phyloP scores from a whole-genome alignment of 1,140 invertebrate genomes.

The Heliconius melpomene region DNA sequence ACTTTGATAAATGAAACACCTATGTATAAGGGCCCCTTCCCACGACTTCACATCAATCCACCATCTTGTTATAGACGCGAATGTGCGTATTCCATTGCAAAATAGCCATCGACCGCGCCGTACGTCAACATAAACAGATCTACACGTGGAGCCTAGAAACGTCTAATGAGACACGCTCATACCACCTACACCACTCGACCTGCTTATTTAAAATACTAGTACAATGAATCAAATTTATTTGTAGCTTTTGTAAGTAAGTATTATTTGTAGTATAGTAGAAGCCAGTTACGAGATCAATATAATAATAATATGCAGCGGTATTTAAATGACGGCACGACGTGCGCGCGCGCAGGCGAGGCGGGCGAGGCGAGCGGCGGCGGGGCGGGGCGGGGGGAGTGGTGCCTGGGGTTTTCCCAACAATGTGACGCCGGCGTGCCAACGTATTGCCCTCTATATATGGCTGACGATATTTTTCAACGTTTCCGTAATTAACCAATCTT shows the following conservation, averaged over 20 bases:
- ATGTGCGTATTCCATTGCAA: neutral
- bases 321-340: conserved; percentile 35
- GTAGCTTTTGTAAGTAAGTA: neutral
- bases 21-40: too few species aligned
- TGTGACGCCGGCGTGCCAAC: conserved; percentile 53
- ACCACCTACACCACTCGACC: neutral
- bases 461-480: conserved; percentile 50
- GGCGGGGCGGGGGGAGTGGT: conserved; percentile 36
- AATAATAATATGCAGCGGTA: conserved; percentile 20
- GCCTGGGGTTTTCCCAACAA: conserved; percentile 72
- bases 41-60: neutral
- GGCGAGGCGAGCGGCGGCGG: conserved; percentile 37
- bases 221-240: neutral
- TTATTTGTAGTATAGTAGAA: neutral
- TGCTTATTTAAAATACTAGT: neutral
- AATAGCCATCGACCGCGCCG: neutral
- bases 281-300: conserved; percentile 17
- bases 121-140: neutral
- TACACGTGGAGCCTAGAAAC: conserved; percentile 10
- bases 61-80: neutral
- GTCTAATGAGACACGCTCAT: neutral
- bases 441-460: conserved; percentile 57
- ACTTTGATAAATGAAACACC: too few species aligned
- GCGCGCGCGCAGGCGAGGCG: conserved; percentile 34
- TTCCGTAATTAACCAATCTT: conserved; percentile 43